These are phyloP conservation scores for Mus spretus DNA, from an alignment of 2,797 vertebrate species.

Conservation along the genomic window DNA sequence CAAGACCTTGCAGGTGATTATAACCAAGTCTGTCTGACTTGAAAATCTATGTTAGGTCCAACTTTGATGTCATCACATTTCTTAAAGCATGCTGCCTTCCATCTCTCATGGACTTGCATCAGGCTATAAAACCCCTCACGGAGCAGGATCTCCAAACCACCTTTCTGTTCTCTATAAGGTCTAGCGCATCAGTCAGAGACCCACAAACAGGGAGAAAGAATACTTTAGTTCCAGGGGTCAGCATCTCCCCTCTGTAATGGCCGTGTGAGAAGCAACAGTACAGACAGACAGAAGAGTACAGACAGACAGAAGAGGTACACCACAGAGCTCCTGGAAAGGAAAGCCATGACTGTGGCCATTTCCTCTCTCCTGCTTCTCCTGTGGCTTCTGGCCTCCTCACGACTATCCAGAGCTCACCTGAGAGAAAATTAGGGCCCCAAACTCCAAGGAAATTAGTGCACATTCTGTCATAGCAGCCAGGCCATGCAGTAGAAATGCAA, in stretches of 20 bases:
- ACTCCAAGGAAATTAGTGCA: neutral
- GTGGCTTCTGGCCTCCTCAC: neutral
- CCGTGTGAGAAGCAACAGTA: neutral
- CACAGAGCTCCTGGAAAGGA: neutral
- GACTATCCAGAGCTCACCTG: neutral
- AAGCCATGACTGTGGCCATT: neutral
- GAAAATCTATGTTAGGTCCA: neutral
- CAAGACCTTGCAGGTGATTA: neutral
- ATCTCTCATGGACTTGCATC: too few species aligned
- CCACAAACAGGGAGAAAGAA: neutral
- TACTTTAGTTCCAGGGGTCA: neutral
- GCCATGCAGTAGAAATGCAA: neutral
- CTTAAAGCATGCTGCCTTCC: neutral
- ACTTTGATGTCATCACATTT: neutral
- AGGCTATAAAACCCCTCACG: neutral
- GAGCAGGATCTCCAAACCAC: neutral
- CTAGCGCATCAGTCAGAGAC: neutral
- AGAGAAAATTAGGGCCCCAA: neutral
- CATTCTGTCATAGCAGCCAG: neutral
- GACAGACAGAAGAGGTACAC: neutral
- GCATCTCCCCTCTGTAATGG: neutral
- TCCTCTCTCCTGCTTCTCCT: neutral
- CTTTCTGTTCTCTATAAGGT: neutral
- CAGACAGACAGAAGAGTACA: too few species aligned
- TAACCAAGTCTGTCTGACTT: neutral